Percentiles rank a stretch among this genome's conserved stretches.
Conservation (phyloP, 2,888 invertebrate species). For the Drosophila rellima region DNA sequence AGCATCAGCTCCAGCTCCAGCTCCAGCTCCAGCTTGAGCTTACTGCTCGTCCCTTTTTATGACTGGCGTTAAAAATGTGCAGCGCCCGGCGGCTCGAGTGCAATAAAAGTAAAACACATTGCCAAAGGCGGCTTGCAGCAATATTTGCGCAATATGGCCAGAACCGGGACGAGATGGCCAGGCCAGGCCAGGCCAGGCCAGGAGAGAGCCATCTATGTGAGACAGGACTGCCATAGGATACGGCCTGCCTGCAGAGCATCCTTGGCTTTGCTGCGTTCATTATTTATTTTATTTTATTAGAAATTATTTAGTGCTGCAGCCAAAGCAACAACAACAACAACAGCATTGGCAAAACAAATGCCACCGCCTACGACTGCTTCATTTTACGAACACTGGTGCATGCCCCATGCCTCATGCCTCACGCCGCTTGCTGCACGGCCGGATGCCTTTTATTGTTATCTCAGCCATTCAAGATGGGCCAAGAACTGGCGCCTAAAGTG, state of each 20-base stretch:
- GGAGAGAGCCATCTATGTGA: constrained; percentile 14
- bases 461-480: constrained; percentile 66
- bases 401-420: constrained; percentile 1
- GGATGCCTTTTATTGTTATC: constrained; percentile 78
- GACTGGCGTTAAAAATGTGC: constrained; percentile 78
- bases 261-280: constrained; percentile 70
- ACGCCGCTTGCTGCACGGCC: constrained; percentile 26
- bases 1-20: constrained; percentile 4
- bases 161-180: background rate
- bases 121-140: constrained; percentile 76
- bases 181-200: constrained; percentile 1
- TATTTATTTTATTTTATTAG: constrained; percentile 82
- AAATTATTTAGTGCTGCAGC: constrained; percentile 76
- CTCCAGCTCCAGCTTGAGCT: constrained; percentile 19
- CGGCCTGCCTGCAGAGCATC: constrained; percentile 36
- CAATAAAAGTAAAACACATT: constrained; percentile 81
- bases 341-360: constrained; percentile 24
- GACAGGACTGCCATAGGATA: constrained; percentile 24
- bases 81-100: constrained; percentile 75
- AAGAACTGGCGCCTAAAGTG: constrained; percentile 54
- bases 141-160: constrained; percentile 68
- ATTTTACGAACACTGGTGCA: constrained; percentile 25
- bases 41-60: constrained; percentile 75
- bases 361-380: constrained; percentile 23
- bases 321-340: constrained; percentile 22